Conservation (phyloP, 2,888 invertebrate genomes). For the Eumacrocentrus americanus region DNA sequence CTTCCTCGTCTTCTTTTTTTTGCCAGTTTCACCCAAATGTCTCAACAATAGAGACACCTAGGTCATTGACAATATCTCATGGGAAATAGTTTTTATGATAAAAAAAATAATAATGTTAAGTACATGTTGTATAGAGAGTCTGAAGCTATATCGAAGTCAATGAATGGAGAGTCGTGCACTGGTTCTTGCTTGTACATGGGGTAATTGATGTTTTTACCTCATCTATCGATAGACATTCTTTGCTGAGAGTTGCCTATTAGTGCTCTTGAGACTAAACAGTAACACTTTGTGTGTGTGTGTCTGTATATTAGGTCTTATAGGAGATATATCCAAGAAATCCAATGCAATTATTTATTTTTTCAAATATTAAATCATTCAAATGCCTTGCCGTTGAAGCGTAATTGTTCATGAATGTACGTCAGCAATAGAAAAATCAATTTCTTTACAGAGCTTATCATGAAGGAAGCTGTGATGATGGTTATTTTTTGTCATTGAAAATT, state of each 20-base stretch:
- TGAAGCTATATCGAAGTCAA: no score
- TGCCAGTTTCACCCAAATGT: not conserved
- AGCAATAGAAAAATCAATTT: not conserved
- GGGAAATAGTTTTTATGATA: not conserved
- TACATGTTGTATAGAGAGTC: not conserved
- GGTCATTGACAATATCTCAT: not conserved
- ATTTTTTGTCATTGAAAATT: not conserved
- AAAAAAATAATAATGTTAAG: slow-evolving; percentile 2
- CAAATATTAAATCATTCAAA: no score
- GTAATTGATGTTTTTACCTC: slow-evolving; percentile 3
- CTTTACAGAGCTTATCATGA: not conserved
- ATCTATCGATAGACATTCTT: slow-evolving; percentile 17
- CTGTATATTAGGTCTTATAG: no score
- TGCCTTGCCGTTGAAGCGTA: no score
- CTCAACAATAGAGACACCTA: not conserved
- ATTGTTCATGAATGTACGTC: no score
- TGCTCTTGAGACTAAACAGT: slow-evolving; percentile 9
- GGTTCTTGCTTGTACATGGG: not conserved
- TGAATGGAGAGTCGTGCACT: not conserved
- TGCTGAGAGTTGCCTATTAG: slow-evolving; percentile 7
- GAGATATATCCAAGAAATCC: not conserved
- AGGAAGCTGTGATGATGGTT: not conserved
- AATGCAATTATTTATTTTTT: slow-evolving; percentile 9
- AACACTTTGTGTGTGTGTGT: slow-evolving; percentile 7
- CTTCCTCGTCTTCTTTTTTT: slow-evolving; percentile 5